These are phyloP conservation scores for Cephus nigrinus DNA, from an alignment of 2,888 invertebrate genomes.

Conservation along the genomic window DNA sequence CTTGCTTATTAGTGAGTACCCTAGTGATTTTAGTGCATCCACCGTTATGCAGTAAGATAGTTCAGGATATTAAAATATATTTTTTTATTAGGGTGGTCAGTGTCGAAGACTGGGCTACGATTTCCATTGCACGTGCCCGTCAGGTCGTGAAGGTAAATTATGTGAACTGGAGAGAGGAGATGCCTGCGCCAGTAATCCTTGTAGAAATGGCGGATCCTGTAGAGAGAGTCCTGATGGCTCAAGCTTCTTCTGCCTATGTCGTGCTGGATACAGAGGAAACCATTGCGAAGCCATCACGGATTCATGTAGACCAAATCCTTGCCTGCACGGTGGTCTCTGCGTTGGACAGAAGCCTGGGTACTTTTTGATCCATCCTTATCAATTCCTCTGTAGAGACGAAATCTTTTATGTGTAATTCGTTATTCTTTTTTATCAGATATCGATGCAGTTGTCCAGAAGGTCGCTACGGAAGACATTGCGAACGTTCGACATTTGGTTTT, in stretches of 20 bases:
- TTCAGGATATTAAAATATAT: neutral
- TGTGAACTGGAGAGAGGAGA: conserved; percentile 88
- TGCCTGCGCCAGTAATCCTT: conserved; percentile 86
- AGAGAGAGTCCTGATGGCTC: conserved; percentile 88
- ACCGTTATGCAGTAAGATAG: neutral
- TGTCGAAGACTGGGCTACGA: conserved; percentile 87
- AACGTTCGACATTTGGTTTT: conserved; percentile 91
- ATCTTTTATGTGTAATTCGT: neutral
- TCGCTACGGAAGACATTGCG: conserved; percentile 90
- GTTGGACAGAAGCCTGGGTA: conserved; percentile 90
- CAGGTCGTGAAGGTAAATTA: conserved; percentile 81
- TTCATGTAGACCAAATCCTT: conserved; percentile 94
- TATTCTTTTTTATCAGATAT: conserved; percentile 42
- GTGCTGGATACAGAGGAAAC: conserved; percentile 91
- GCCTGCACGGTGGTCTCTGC: conserved; percentile 89
- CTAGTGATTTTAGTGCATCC: neutral
- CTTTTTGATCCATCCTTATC: conserved; percentile 54
- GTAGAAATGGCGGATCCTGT: conserved; percentile 92
- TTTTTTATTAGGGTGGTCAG: conserved; percentile 74
- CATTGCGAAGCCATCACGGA: conserved; percentile 90
- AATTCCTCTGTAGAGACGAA: neutral
- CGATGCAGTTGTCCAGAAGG: conserved; percentile 83
- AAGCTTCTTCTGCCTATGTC: conserved; percentile 91
- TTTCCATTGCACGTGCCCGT: conserved; percentile 85
- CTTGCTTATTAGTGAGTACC: conserved; percentile 73